Percentiles rank a stretch among this genome's conserved stretches.
These are phyloP conservation scores for Typhlichthys eigenmanni DNA, from an alignment of 2,797 vertebrate genomes.

Conservation along the genomic window DNA sequence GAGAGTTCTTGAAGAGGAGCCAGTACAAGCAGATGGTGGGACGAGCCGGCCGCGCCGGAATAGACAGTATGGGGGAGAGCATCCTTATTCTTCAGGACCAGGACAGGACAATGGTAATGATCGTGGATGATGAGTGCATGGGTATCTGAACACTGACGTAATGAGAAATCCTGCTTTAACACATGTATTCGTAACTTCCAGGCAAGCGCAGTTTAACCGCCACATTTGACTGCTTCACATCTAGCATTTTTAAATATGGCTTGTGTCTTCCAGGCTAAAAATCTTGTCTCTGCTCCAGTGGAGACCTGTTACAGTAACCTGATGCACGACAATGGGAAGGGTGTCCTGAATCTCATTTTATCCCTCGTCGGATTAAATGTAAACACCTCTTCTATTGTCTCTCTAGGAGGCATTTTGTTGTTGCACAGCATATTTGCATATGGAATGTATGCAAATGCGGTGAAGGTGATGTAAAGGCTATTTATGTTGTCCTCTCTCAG, in stretches of 20 bases:
- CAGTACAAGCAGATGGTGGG: constrained; percentile 98
- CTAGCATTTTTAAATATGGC: background rate
- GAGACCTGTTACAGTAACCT: constrained; percentile 91
- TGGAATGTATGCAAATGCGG: too few relatives aligned
- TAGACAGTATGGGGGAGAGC: constrained; percentile 89
- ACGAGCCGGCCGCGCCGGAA: constrained; percentile 91
- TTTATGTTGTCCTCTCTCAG: constrained; percentile 63
- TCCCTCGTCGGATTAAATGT: constrained; percentile 83
- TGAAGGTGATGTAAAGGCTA: too few relatives aligned
- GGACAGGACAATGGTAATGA: constrained; percentile 82
- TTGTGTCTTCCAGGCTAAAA: constrained; percentile 73
- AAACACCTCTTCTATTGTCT: background rate
- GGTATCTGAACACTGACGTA: too few relatives aligned
- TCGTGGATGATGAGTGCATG: too few relatives aligned
- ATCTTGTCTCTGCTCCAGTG: constrained; percentile 83
- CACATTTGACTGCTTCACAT: background rate
- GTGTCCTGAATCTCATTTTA: constrained; percentile 85
- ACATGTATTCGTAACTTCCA: too few relatives aligned
- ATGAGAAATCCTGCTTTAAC: too few relatives aligned
- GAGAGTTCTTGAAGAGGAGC: constrained; percentile 88
- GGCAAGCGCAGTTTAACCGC: too few relatives aligned
- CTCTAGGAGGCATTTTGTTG: background rate
- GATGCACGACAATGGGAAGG: constrained; percentile 77
- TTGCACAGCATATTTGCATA: too few relatives aligned
- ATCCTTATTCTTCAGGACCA: constrained; percentile 91